These are phyloP conservation scores for Urocyon cinereoargenteus DNA, from an alignment of 2,797 vertebrate genomes.

Conservation along the genomic window DNA sequence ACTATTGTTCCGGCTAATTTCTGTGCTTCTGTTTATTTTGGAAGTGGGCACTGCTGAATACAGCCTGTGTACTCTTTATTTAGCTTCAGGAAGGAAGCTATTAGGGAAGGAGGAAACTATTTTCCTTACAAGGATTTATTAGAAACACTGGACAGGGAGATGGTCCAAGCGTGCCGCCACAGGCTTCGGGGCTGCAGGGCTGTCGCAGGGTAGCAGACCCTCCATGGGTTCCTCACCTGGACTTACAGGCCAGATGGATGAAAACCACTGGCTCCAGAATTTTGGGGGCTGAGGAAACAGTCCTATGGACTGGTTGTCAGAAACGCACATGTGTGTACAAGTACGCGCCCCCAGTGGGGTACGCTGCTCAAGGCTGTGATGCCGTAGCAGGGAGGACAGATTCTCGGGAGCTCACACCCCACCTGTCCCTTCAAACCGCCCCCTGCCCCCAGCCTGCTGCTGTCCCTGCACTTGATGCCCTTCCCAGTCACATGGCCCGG, in stretches of 20 bases:
- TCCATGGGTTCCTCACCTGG: too few relatives aligned
- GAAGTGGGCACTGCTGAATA: conserved; percentile 26
- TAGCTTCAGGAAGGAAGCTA: conserved; percentile 51
- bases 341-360: not conserved
- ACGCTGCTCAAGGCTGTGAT: not conserved
- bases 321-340: not conserved
- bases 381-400: not conserved
- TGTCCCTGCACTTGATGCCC: not conserved
- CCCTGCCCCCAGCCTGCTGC: not conserved
- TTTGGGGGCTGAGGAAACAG: not conserved
- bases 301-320: not conserved
- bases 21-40: conserved; percentile 11
- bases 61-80: conserved; percentile 7
- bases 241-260: fast-evolving
- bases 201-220: fast-evolving
- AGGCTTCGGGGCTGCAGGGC: fast-evolving
- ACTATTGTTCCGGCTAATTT: conserved; percentile 16
- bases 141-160: not conserved
- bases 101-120: not conserved
- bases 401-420: not conserved
- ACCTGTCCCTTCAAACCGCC: not conserved
- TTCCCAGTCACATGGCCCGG: not conserved
- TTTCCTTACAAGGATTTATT: not conserved
- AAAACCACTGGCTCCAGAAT: fast-evolving
- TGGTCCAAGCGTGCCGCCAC: fast-evolving